Percentiles rank a stretch among this genome's conserved stretches.
phyloP scores from a whole-genome alignment of 2,888 invertebrate species.

The Oxytorus armatus region DNA sequence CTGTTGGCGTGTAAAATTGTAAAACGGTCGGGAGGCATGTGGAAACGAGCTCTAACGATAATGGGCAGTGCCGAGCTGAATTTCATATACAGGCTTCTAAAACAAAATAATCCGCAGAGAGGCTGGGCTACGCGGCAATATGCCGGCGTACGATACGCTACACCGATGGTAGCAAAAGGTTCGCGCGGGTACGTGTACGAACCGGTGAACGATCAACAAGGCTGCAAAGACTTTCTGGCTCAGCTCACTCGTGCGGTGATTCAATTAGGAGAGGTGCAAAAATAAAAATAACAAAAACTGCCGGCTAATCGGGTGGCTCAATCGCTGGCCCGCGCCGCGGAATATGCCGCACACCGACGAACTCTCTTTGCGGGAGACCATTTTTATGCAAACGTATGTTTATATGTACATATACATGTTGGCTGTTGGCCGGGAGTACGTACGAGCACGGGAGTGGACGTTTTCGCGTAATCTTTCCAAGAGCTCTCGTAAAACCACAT shows the following conservation, averaged over 20 bases:
- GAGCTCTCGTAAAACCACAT: slow-evolving; percentile 60
- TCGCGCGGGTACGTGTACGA: slow-evolving; percentile 17
- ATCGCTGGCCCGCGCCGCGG: slow-evolving; percentile 44
- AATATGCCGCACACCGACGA: neutral
- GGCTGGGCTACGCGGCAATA: too few species aligned
- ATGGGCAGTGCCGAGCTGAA: slow-evolving; percentile 63
- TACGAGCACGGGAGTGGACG: slow-evolving; percentile 7
- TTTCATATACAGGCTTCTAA: slow-evolving; percentile 45
- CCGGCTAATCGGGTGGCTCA: slow-evolving; percentile 59
- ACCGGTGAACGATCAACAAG: slow-evolving; percentile 28
- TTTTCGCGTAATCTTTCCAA: slow-evolving; percentile 59
- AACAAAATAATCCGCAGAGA: neutral
- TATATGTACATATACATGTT: slow-evolving; percentile 5
- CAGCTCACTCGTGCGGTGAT: slow-evolving; percentile 52
- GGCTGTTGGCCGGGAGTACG: slow-evolving; percentile 6
- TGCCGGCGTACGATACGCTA: too few species aligned
- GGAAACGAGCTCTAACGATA: slow-evolving; percentile 70
- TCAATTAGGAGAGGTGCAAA: slow-evolving; percentile 53
- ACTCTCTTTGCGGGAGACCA: slow-evolving; percentile 4
- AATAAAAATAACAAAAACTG: slow-evolving; percentile 39
- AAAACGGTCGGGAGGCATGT: slow-evolving; percentile 52
- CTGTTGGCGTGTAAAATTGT: slow-evolving; percentile 65
- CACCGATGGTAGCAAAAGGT: neutral
- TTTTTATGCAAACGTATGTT: slow-evolving; percentile 1
- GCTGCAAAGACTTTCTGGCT: slow-evolving; percentile 34